Conservation (phyloP, 2,888 invertebrate genomes). For the Clivina fossor region DNA sequence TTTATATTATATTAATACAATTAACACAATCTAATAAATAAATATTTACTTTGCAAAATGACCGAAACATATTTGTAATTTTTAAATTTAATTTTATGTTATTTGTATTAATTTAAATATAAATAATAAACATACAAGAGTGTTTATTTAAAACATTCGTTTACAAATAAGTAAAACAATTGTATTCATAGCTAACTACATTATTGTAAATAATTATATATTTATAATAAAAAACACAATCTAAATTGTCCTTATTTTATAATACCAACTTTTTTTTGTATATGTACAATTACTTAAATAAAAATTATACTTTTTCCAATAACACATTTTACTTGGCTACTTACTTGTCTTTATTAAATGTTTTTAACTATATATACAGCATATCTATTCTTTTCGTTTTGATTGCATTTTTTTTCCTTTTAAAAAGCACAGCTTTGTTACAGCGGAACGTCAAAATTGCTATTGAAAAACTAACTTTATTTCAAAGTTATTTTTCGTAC, state of each 20-base stretch:
- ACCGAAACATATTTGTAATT: too few species aligned
- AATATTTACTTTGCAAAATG: too few species aligned
- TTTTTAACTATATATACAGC: not conserved
- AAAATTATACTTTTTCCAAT: not conserved
- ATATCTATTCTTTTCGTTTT: not conserved
- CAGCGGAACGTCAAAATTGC: not conserved
- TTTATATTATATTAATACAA: too few species aligned
- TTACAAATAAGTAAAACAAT: slow-evolving; percentile 25
- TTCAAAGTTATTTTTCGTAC: not conserved
- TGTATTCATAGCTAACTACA: slow-evolving; percentile 18
- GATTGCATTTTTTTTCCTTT: slow-evolving; percentile 9
- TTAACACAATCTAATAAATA: too few species aligned
- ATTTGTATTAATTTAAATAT: not conserved
- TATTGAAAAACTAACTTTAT: not conserved
- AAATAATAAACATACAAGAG: not conserved
- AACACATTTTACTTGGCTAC: not conserved
- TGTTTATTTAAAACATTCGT: not conserved
- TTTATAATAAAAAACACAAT: slow-evolving; percentile 31
- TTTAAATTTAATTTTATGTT: not conserved
- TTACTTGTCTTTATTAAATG: slow-evolving; percentile 8
- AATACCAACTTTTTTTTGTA: slow-evolving; percentile 7
- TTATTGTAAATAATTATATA: too few species aligned
- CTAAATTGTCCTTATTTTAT: slow-evolving; percentile 29
- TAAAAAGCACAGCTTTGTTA: slow-evolving; percentile 2
- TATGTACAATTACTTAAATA: slow-evolving; percentile 14